Evolutionary conservation across 2,888 invertebrate genomes (phyloP).

Genomic region (Polietes domitor): DNA sequence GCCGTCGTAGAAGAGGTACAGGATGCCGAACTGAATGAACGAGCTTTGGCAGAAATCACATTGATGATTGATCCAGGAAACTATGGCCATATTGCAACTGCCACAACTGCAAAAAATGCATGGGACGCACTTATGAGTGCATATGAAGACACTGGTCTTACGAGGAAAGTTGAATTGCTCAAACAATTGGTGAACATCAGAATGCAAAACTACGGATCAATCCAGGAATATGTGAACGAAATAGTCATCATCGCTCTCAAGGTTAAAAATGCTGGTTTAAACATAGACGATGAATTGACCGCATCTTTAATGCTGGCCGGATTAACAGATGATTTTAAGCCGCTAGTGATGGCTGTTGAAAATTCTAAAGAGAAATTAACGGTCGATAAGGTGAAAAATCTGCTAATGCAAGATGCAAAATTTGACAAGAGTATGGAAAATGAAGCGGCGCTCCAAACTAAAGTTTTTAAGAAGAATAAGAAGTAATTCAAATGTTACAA

Average conservation of each 20-base stretch:
- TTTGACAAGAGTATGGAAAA: conserved; percentile 50
- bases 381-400: conserved; percentile 59
- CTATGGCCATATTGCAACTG: conserved; percentile 64
- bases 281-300: conserved; percentile 59
- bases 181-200: conserved; percentile 27
- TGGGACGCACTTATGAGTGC: conserved; percentile 4
- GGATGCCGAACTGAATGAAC: too few species aligned
- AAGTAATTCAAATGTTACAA: conserved; percentile 50
- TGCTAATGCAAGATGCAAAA: conserved; percentile 59
- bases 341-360: conserved; percentile 57
- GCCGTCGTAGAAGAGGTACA: too few species aligned
- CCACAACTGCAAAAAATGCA: conserved; percentile 27
- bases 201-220: conserved; percentile 4
- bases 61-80: conserved; percentile 64
- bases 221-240: conserved; percentile 50
- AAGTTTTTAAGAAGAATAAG: conserved; percentile 4
- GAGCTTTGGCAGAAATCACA: conserved; percentile 68
- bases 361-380: conserved; percentile 49
- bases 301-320: conserved; percentile 60
- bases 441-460: too few species aligned
- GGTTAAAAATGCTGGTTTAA: conserved; percentile 56
- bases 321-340: conserved; percentile 47
- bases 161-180: conserved; percentile 21
- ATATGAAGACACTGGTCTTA: conserved; percentile 4
- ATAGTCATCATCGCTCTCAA: conserved; percentile 66